Base-by-base conservation (phyloP, 2,888 invertebrate genomes). In the Neoascia interrupta region DNA sequence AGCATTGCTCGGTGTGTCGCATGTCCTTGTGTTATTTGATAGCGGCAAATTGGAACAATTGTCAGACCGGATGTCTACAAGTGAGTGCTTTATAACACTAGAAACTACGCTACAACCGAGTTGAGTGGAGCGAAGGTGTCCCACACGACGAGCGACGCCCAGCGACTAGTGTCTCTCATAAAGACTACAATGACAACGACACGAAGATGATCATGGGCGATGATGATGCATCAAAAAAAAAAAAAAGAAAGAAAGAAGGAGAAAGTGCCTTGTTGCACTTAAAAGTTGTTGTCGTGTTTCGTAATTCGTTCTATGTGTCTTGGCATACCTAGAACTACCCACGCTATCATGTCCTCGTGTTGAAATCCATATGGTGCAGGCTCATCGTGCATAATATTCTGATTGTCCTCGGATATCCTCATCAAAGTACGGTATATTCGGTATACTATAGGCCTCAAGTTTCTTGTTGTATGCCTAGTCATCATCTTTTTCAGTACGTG, bases 11-110 rank as follows among this genome's bases (percentile, higher is more conserved):
- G 58, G 61, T 68, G 51, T 72, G 73, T 74, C 81, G 76, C 72
- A 76, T 73, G 79, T 82, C 69, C 81, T 82, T 82, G 81, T 83
- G 82, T 82, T 82, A 81, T 82, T 82, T 82, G 81, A 83, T 82
- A 82, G 82, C 82, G 83, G 82, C 83, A 81, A 83, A 83, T 83
- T 82, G 83, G 82, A 83, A 83, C 83, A 83, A 83, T 83, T 82
- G 82, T 83, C 82, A 83, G 82, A 82, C 83, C 82, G 83, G 83
- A 83, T 83, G 83, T 83, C 83, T 83, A 82, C 81, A 82, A 83
- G 82, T 82, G 81, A 83, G 81, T 82, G 81, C 81, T 76, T 73
- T 81, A 76, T 76, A 81, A 81, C 76, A 81, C 81, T 73, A 81
- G 61, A 81, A 75, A 72, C 63, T 72, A 72, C 53, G 64, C 70